Evolutionary conservation across 2,888 invertebrate species (phyloP), one percentile per base, ranked within the genome.

Genomic region (Epirrhoe alternata): DNA sequence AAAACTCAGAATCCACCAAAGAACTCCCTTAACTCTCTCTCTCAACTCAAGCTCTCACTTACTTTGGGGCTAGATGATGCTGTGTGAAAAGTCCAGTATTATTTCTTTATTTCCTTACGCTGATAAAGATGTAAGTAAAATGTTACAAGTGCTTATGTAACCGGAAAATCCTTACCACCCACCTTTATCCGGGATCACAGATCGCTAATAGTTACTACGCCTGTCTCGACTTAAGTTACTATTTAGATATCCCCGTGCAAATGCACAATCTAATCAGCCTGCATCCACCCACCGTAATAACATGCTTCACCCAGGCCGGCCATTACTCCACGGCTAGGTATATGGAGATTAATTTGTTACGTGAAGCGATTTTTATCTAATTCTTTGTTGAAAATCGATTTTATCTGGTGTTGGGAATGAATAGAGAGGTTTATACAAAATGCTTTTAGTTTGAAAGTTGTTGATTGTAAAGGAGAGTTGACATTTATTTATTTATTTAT

Each of bases 211-310:
- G 50, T 64, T 42, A 60, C 50, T 55, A 45, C 42, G 47, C 16
- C 16, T 60, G 57, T 54, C 57, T 54, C 31, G 57, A 47, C 58
- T 38, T 58, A 53, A 65, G 52, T 65, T 52, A 61, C 53, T 66
- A 56, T 54, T 53, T 57, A 66, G 64, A 66, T 66, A 65, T 65
- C 56, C 35, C 53, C 63, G 56, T 53, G 68, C 63, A 65, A 72
- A 66, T 68, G 61, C 64, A n/a, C n/a, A 63, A 70, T 70, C 64
- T 67, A 70, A 70, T 68, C 70, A 67, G 56, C 58, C 51, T 42
- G 54, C 68, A 64, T 68, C 72, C 72, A 65, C 72, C 68, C 68
- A 71, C 71, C 35, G 56, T 71, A 68, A 66, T 66, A 68, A 68
- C 60, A 70, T 62, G 49, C 61, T 61, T 62, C 30, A 47, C 47